Conservation (phyloP, 2,888 invertebrate species). For the Eurytoma californica region DNA sequence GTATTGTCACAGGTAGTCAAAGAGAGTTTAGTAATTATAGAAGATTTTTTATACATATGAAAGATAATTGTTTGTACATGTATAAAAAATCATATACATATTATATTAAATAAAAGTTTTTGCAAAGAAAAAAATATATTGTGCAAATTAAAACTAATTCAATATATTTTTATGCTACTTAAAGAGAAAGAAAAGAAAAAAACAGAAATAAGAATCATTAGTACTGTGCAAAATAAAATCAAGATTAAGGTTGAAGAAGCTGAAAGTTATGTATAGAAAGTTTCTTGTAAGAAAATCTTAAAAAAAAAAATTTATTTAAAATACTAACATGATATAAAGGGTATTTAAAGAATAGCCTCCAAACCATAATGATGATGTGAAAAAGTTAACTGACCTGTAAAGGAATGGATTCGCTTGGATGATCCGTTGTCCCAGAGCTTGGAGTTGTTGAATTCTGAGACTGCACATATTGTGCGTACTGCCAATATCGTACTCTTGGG, state of each 20-base stretch:
- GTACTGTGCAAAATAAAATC: no score
- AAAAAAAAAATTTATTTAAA: conserved; percentile 11
- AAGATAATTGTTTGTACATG: conserved; percentile 11
- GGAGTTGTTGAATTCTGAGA: conserved; percentile 69
- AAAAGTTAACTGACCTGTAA: conserved; percentile 78
- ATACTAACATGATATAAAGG: no score
- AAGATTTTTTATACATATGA: conserved; percentile 9
- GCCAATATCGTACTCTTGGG: conserved; percentile 80
- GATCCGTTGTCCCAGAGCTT: conserved; percentile 75
- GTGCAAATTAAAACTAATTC: no score
- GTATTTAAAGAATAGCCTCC: no score
- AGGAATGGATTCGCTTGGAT: conserved; percentile 79
- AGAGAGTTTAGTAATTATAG: conserved; percentile 32
- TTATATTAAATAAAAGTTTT: background rate
- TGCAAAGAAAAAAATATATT: no score
- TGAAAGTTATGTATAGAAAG: background rate
- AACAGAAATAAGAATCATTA: no score
- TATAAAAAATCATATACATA: background rate
- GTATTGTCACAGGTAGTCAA: conserved; percentile 56
- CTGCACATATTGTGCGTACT: conserved; percentile 71
- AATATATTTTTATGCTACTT: no score
- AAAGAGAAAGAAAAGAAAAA: no score
- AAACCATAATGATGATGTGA: no score
- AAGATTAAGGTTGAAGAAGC: no score
- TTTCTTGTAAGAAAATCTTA: background rate